These are phyloP conservation scores for Alauda arvensis DNA, from an alignment of 2,797 vertebrate species.

Conservation along the genomic window DNA sequence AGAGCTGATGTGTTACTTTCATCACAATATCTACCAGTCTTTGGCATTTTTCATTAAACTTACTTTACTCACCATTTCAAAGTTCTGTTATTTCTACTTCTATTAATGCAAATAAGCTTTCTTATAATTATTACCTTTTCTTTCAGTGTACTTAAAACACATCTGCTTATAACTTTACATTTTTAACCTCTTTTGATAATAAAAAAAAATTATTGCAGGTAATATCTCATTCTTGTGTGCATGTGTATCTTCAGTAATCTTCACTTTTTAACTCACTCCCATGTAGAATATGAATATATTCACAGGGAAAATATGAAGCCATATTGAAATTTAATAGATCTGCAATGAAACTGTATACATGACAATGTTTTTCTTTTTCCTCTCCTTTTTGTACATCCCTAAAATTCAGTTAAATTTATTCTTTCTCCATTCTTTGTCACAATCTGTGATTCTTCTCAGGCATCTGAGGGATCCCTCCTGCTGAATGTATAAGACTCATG, in stretches of 20 bases:
- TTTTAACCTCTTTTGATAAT: background rate
- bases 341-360: background rate
- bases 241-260: background rate
- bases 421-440: background rate
- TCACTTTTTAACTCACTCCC: background rate
- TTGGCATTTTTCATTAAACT: background rate
- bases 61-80: background rate
- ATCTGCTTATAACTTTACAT: background rate
- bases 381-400: background rate
- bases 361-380: background rate
- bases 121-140: background rate
- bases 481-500: background rate
- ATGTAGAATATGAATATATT: background rate
- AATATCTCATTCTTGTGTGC: background rate
- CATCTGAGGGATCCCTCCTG: background rate
- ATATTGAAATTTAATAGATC: background rate
- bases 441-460: background rate
- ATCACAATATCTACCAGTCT: background rate
- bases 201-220: background rate
- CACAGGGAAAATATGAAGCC: background rate
- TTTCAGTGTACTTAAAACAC: background rate
- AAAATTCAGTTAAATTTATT: background rate
- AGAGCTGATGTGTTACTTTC: background rate
- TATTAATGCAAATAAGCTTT: background rate
- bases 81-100: background rate